Percentiles rank a stretch among this genome's conserved stretches.
Evolutionary conservation across 1,140 invertebrate genomes (phyloP).

Genomic region (Semibalanus balanoides): DNA sequence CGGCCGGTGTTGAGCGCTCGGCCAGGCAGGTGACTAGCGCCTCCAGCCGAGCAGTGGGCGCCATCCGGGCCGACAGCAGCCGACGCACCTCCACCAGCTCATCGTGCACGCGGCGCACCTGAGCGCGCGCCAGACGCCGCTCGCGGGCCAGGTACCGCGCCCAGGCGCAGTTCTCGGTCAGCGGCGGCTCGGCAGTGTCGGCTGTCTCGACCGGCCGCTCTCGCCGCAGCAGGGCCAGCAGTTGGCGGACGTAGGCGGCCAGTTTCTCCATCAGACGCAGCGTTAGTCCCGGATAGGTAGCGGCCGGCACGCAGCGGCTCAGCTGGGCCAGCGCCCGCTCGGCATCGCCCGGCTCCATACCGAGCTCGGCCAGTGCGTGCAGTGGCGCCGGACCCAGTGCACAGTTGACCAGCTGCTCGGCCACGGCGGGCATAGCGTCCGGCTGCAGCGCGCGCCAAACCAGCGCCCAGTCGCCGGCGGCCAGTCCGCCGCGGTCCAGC

Average conservation of each 20-base stretch:
- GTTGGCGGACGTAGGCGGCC: neutral
- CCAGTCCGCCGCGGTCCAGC: neutral
- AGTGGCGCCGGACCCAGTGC: neutral
- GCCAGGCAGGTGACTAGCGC: neutral
- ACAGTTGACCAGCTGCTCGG: neutral
- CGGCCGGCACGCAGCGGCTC: neutral
- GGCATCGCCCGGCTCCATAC: neutral
- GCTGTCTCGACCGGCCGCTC: neutral
- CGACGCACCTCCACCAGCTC: neutral
- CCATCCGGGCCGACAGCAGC: neutral
- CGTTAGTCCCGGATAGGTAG: neutral
- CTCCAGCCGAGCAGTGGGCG: neutral
- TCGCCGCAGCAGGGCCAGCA: neutral
- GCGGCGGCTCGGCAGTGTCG: neutral
- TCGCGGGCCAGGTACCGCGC: neutral
- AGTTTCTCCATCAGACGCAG: neutral
- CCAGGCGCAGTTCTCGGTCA: neutral
- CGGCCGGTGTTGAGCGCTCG: neutral
- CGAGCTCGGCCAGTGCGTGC: neutral
- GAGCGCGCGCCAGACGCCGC: neutral
- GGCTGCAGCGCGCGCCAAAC: neutral
- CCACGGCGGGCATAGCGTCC: neutral
- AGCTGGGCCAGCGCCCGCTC: neutral
- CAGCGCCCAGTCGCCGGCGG: neutral
- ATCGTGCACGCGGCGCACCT: neutral